Evolutionary conservation across 2,888 invertebrate species (phyloP), one percentile per base, ranked within the genome.

Genomic region (Pyrgus malvae): DNA sequence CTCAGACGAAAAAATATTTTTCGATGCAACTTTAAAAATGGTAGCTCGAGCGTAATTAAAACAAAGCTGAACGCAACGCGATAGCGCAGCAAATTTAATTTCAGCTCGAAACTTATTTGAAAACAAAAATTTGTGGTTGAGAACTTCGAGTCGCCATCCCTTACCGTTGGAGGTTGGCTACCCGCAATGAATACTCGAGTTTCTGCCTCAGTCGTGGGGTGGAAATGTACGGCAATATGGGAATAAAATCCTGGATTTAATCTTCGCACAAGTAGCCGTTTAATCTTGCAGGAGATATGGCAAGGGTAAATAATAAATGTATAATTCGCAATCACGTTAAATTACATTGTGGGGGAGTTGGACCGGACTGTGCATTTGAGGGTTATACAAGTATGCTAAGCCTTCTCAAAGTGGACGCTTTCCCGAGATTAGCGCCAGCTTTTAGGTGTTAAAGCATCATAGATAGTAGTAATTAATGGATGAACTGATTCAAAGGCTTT

Each of bases 221-320:
- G 80, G 78, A 80, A 84, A 82, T 72, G 73, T 80, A 78, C 80
- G 69, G 82, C 78, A 83, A 81, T 86, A 86, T 84, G 78, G 80
- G 81, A 84, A 86, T 86, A 86, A 87, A 88, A 86, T 82, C 80
- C 85, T 70, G 82, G 83, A 83, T 86, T 89, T 87, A 88, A 88
- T 88, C 87, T 88, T 78, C 78, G 76, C 75, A 75, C 82, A 82
- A 86, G 83, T 83, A 76, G 74, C 77, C 78, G 78, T 83, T 89
- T 87, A 89, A 87, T 88, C 84, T 88, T 83, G 78, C 80, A 80
- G 74, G 75, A 80, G 83, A 85, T 85, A 86, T 83, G 78, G 83
- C 76, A 73, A 72, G 73, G 71, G 77, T 84, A 78, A 87, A 89
- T 89, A 87, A 83, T 87, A 84, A 83, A 88, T 88, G 78, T 74